phyloP scores from a whole-genome alignment of 2,113 vertebrate species.

The Amazona guildingii region DNA sequence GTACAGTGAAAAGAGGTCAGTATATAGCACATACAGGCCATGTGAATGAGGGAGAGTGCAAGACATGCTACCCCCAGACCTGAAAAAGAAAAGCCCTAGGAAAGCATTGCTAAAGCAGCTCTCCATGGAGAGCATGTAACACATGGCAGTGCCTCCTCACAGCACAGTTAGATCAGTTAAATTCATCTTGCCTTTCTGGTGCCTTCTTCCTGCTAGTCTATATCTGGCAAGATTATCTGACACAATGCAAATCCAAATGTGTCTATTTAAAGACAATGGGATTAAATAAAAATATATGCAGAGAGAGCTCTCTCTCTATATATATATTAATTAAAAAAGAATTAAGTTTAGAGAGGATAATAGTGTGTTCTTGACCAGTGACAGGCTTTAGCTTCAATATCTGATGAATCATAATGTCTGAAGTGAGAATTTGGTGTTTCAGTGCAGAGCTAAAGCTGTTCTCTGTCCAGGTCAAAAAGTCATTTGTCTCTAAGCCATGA shows the following conservation, averaged over 20 bases:
- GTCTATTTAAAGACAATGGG: neutral
- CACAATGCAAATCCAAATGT: neutral
- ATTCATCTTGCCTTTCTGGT: neutral
- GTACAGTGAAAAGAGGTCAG: neutral
- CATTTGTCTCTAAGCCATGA: neutral
- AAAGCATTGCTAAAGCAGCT: neutral
- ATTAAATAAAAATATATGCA: neutral
- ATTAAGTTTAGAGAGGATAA: neutral
- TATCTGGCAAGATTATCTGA: neutral
- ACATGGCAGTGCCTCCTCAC: neutral
- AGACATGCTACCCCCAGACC: neutral
- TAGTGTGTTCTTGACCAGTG: neutral
- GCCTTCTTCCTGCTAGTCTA: neutral
- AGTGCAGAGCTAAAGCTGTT: neutral
- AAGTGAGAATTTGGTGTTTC: neutral
- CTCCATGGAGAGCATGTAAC: neutral
- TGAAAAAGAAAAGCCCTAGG: neutral
- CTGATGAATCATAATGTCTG: neutral
- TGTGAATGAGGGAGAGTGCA: neutral
- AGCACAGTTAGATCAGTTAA: neutral
- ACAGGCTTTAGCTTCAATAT: neutral
- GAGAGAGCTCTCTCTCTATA: neutral
- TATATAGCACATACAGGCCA: neutral
- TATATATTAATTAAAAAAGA: neutral
- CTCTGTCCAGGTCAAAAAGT: neutral